Evolutionary conservation across 1,140 invertebrate species (phyloP), one percentile per base, ranked within the genome.

Genomic region (Galleria mellonella): DNA sequence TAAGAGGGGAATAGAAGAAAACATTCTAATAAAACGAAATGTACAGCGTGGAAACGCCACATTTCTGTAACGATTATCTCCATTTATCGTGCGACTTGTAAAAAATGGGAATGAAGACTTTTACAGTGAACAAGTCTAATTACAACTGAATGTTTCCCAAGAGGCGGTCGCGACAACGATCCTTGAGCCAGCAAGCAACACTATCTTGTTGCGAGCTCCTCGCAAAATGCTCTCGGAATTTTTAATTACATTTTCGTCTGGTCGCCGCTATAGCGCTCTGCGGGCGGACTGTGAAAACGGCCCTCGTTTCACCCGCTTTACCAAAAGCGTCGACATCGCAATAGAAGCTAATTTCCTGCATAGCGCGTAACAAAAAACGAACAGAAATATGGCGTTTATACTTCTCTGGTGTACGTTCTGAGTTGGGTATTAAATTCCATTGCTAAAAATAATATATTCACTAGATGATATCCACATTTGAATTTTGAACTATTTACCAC

Each of bases 161-260:
- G 81, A 81, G 74, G 71, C 69, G 73, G 73, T 73, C 67, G 71
- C 62, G 74, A 70, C 70, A 78, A 72, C 70, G 69, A 79, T 71
- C 59, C 62, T 77, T 61, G 69, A 69, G 66, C 59, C 43, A 47
- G 72, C 68, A 77, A 47, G 72, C 68, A 77, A 77, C 71, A 83
- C 78, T 85, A 85, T 85, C 75, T 82, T 79, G 82, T 82, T 76
- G 76, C 62, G 74, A 77, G 66, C 59, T 58, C 62, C 63, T 63
- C 63, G 70, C 71, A 78, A 83, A 85, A 85, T 83, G 73, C 75
- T 79, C 75, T 73, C 67, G 78, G 78, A 85, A 85, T 85, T 83
- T 85, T 85, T 85, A 85, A 85, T 85, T 85, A 85, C 81, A 81
- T 84, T 84, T 84, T 81, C 73, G 81, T 73, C 67, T 82, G 81